phyloP scores from a whole-genome alignment of 2,888 invertebrate species.

The Sericinus montela region DNA sequence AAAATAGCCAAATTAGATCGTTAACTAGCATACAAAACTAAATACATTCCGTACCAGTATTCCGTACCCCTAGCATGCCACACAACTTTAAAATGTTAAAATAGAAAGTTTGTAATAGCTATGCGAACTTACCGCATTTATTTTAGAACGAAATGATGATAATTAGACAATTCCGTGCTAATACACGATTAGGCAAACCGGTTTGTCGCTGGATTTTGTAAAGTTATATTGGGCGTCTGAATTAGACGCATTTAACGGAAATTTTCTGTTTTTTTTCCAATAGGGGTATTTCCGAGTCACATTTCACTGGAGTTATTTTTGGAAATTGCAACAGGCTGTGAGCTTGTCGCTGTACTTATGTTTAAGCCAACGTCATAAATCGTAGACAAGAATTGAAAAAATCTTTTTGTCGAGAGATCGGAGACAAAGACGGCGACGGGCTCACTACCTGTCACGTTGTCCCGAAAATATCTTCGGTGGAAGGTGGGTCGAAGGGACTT shows the following conservation, averaged over 20 bases:
- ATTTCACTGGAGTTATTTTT: too few relatives aligned
- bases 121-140: conserved; percentile 31
- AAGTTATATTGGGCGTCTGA: not conserved
- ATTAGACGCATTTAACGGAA: not conserved
- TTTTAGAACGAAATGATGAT: conserved; percentile 28
- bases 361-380: too few relatives aligned
- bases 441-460: too few relatives aligned
- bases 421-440: too few relatives aligned
- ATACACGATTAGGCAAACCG: conserved; percentile 26
- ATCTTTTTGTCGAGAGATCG: too few relatives aligned
- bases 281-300: too few relatives aligned
- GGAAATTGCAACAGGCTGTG: too few relatives aligned
- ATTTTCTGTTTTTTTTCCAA: not conserved
- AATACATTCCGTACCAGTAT: not conserved
- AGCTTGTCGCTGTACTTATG: too few relatives aligned
- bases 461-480: too few relatives aligned
- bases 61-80: not conserved
- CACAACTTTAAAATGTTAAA: conserved; percentile 27
- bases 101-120: conserved; percentile 27
- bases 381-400: too few relatives aligned
- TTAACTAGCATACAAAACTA: not conserved
- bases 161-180: conserved; percentile 37
- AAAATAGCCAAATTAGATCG: not conserved
- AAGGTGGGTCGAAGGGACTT: too few relatives aligned
- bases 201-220: conserved; percentile 8